These are phyloP conservation scores for Heliconius hewitsoni DNA, from an alignment of 1,140 invertebrate species.

Conservation along the genomic window DNA sequence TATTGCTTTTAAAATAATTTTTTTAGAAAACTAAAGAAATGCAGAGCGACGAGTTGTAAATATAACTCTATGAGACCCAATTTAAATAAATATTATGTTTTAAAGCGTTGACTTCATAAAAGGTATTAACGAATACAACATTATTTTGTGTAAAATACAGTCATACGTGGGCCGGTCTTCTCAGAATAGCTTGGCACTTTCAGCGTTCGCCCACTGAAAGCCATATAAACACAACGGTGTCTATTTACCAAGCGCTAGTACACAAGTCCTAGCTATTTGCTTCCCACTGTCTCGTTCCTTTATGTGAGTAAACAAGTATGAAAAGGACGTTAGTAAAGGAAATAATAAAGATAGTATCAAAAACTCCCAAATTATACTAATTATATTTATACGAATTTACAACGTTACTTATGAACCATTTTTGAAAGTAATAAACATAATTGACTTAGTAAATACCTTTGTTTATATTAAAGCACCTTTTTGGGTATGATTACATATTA, in stretches of 20 bases:
- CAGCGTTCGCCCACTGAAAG: constrained; percentile 40
- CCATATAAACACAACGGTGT: constrained; percentile 36
- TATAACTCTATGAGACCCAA: background rate
- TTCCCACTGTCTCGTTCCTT: background rate
- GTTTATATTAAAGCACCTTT: no score
- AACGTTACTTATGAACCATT: no score
- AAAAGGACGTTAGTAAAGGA: background rate
- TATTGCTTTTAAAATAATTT: no score
- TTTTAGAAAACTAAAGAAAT: no score
- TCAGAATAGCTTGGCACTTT: constrained; percentile 27
- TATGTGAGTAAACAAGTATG: constrained; percentile 1
- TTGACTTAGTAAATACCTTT: no score
- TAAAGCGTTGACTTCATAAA: background rate
- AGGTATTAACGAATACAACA: background rate
- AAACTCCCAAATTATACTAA: background rate
- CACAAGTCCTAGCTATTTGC: constrained; percentile 22
- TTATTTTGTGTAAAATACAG: background rate
- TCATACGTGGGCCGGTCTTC: background rate
- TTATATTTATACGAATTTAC: background rate
- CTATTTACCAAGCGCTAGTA: constrained; percentile 29
- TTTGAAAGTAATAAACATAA: no score
- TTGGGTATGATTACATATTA: no score
- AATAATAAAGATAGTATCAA: no score
- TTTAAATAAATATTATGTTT: background rate
- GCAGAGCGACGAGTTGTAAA: background rate